These are phyloP conservation scores for Zaprionus tsacasi DNA, from an alignment of 1,140 invertebrate species.

Conservation along the genomic window DNA sequence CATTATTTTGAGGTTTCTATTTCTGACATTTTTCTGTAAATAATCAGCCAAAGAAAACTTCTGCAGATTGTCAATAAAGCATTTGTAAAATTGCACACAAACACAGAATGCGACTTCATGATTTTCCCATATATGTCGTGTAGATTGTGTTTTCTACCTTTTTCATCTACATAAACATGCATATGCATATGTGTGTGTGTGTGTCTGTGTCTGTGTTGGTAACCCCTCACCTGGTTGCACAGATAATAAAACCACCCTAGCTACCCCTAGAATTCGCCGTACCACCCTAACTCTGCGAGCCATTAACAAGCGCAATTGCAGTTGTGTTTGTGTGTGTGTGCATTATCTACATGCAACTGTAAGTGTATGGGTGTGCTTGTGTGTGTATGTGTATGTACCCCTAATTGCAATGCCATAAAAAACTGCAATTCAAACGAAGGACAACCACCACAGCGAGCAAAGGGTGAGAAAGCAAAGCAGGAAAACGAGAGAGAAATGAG, in stretches of 20 bases:
- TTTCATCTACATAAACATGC: neutral
- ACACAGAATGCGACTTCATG: slow-evolving; percentile 7
- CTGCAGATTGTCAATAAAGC: neutral
- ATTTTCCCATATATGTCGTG: slow-evolving; percentile 23
- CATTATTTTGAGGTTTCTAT: neutral
- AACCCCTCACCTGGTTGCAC: slow-evolving; percentile 54
- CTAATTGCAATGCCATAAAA: slow-evolving; percentile 83
- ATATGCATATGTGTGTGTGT: slow-evolving; percentile 5
- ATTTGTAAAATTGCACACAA: neutral
- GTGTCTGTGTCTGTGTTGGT: slow-evolving; percentile 17
- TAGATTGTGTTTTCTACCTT: neutral
- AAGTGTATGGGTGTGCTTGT: slow-evolving; percentile 11
- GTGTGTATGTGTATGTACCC: slow-evolving; percentile 53
- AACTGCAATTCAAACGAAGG: slow-evolving; percentile 82
- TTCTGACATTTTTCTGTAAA: neutral
- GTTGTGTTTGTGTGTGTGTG: slow-evolving; percentile 25
- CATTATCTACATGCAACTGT: slow-evolving; percentile 25
- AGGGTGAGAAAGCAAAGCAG: slow-evolving; percentile 16
- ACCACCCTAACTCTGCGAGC: slow-evolving; percentile 50
- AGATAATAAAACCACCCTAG: slow-evolving; percentile 72
- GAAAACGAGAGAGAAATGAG: slow-evolving; percentile 6
- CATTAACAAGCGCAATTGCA: slow-evolving; percentile 40
- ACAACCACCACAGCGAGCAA: slow-evolving; percentile 60
- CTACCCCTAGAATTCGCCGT: slow-evolving; percentile 9
- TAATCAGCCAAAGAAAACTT: neutral